Conservation (phyloP, 2,113 vertebrate species). For the Apodemus sylvaticus region DNA sequence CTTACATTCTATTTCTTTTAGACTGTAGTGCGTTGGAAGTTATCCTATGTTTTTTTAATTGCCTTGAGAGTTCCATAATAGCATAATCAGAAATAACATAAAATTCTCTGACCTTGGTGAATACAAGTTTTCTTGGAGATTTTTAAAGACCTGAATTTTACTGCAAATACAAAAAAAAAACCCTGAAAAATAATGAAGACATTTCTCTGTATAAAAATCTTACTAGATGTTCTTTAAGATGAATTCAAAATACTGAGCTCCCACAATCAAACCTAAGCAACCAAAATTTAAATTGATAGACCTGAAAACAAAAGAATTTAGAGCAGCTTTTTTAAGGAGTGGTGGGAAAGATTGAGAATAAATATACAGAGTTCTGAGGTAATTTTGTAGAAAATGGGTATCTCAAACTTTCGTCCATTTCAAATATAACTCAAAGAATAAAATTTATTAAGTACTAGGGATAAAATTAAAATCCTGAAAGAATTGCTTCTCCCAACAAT, state of each 20-base stretch:
- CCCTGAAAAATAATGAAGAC: not conserved
- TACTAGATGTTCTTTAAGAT: not conserved
- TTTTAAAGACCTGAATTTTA: not conserved
- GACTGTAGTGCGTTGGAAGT: slow-evolving; percentile 4
- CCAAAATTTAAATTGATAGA: not conserved
- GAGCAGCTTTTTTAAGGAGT: not conserved
- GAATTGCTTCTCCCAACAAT: slow-evolving; percentile 7
- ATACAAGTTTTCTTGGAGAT: not conserved
- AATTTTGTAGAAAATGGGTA: not conserved
- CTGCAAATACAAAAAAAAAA: not conserved
- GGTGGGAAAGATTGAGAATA: not conserved
- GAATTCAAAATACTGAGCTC: not conserved
- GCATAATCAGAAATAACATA: slow-evolving; percentile 21
- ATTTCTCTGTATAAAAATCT: not conserved
- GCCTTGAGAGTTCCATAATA: not conserved
- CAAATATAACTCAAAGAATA: not conserved
- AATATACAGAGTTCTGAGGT: not conserved
- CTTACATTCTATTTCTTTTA: not conserved
- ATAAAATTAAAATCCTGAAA: slow-evolving; percentile 29
- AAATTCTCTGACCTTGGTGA: slow-evolving; percentile 25
- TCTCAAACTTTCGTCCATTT: not conserved
- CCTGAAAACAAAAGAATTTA: not conserved
- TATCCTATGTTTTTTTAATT: not conserved
- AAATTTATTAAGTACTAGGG: not conserved
- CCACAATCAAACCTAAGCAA: not conserved